These are phyloP conservation scores for Eilema sororculum DNA, from an alignment of 2,888 invertebrate species.

Conservation along the genomic window DNA sequence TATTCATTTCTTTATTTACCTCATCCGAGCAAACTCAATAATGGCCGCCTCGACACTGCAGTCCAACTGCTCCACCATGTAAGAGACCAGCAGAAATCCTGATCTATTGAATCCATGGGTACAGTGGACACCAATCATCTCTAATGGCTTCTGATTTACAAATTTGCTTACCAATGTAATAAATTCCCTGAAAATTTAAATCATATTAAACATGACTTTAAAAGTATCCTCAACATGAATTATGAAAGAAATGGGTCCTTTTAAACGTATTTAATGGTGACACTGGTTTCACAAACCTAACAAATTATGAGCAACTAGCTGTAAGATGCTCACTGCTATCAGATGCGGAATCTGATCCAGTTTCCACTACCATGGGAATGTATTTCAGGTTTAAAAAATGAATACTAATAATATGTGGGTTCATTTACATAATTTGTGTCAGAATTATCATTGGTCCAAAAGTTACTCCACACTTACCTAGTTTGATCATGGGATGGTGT, in stretches of 20 bases:
- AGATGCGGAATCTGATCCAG: too few species aligned
- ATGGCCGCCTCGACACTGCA: constrained; percentile 95
- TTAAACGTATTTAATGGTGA: too few species aligned
- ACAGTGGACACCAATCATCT: constrained; percentile 95
- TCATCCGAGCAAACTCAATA: constrained; percentile 90
- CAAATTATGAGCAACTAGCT: too few species aligned
- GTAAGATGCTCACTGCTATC: too few species aligned
- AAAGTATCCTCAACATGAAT: too few species aligned
- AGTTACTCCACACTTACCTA: constrained; percentile 57
- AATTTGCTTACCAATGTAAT: constrained; percentile 93
- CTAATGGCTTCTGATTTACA: constrained; percentile 92
- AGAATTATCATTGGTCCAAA: too few species aligned
- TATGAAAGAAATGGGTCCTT: too few species aligned
- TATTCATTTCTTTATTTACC: constrained; percentile 84
- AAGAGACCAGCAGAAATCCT: constrained; percentile 97
- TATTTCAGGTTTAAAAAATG: too few species aligned
- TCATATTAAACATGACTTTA: not conserved
- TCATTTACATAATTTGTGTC: too few species aligned
- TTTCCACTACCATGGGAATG: too few species aligned
- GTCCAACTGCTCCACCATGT: constrained; percentile 94
- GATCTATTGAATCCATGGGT: constrained; percentile 99
- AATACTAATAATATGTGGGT: too few species aligned
- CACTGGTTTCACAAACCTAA: too few species aligned
- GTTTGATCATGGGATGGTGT: constrained; percentile 96
- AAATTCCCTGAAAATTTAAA: constrained; percentile 86